These are phyloP conservation scores for Dynastes hyllus DNA, from an alignment of 2,888 invertebrate genomes.

Conservation along the genomic window DNA sequence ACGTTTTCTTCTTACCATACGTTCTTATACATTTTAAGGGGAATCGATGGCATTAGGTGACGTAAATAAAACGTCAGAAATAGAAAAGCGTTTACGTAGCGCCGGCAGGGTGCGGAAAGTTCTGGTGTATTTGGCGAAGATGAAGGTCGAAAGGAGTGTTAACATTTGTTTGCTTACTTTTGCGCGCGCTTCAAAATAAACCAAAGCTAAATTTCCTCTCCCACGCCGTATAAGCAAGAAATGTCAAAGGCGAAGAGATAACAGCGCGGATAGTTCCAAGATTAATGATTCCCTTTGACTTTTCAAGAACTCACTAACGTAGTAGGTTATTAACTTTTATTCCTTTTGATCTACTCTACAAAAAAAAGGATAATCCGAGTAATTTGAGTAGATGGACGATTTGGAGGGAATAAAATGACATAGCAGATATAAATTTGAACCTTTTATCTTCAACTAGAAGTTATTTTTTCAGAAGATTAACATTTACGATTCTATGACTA, in stretches of 20 bases:
- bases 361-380: too few relatives aligned
- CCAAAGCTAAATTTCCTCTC: constrained; percentile 13
- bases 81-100: constrained; percentile 17
- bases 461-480: too few relatives aligned
- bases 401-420: too few relatives aligned
- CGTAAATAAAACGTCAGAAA: constrained; percentile 35
- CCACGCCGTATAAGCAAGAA: constrained; percentile 19
- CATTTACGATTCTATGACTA: too few relatives aligned
- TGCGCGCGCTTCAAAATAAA: constrained; percentile 13
- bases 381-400: too few relatives aligned
- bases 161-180: constrained; percentile 38
- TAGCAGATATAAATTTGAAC: too few relatives aligned
- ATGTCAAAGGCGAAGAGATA: constrained; percentile 26
- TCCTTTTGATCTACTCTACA: background rate
- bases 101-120: constrained; percentile 34
- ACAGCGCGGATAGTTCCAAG: background rate
- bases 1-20: background rate
- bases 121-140: constrained; percentile 12
- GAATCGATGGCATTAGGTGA: constrained; percentile 29
- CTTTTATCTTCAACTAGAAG: too few relatives aligned
- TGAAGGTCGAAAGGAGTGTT: constrained; percentile 28
- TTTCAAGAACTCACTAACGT: background rate
- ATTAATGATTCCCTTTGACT: constrained; percentile 20
- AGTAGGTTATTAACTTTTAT: background rate
- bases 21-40: background rate